Base-by-base conservation (phyloP, 2,797 vertebrate species). In the Mormyrus proboscirostris region DNA sequence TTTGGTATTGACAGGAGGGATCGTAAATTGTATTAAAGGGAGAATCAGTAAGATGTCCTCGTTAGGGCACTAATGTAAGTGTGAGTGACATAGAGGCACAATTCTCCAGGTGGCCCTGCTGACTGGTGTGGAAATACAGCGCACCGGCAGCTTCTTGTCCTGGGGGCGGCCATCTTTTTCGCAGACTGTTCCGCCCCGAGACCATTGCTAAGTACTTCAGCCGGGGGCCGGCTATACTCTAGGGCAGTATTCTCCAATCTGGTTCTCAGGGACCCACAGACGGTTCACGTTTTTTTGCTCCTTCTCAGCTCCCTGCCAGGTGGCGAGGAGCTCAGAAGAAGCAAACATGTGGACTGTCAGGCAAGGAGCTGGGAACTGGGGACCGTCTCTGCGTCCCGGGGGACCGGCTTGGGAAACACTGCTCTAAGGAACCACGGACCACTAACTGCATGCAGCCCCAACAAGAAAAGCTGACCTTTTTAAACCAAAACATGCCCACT, bases 171-270 rank as follows among this genome's bases (percentile, higher is more conserved):
- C 92, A 99, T 95, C 62, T 95, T 97, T 95, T 97, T 98, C 0
- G 93, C 92, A 0, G 97, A 95, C 93, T 99, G 98, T 90, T 99
- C 97, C 93, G 99, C 86, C 22, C 97, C 94, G 92, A 99, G 93
- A 12, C 97, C 98, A 91, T 97, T 96, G 93, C 99, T 99, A 41
- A 95, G 91, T 57, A 92, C 92, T 93, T 99, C 94, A 6, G 96
- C 94, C 0, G 97, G 97, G 29, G 65, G 65, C 33, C 29, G 1
- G 65, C 29, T 2, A 4, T 38, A 29, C 65, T 73, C 65, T 38
- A 73, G 47, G 97, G 96, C 1, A 96, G 95, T 29, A 93, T 97
- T 93, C 98, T 96, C 94, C 29, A 73, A 38, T 33, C 12, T 33
- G 65, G 65, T 73, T 29, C 65, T 73, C 12, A 2, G 33, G 14